Base-by-base conservation (phyloP, 2,113 vertebrate species). In the Heteronetta atricapilla region DNA sequence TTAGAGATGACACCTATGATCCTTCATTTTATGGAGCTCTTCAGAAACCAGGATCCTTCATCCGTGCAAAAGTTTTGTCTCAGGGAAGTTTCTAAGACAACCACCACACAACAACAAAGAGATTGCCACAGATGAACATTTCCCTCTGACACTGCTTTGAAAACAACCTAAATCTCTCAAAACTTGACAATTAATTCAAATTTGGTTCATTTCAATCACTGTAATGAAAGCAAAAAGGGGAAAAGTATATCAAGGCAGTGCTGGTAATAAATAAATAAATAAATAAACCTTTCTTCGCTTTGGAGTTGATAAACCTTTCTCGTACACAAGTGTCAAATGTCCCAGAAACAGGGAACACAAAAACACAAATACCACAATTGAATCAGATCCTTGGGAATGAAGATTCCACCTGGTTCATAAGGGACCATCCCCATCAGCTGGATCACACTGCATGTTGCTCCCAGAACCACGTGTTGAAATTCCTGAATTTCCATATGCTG, bases 111-210 rank as follows among this genome's bases (percentile, higher is more conserved):
- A 70, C 81, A 88, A 89, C 83, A 92, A 96, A 92, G 92, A 2
- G 46, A 63, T 48, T 94, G 78, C 91, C 86, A 90, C 36, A 73
- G 78, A 59, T 4, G 1, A 81, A 58, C 0, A 1, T 19, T 81
- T 80, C 84, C 48, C 50, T 87, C 82, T 33, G 74, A 94, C 89
- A 82, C 11, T 0, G 2, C 95, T 96, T 96, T 93, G 95, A 92
- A 95, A 94, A 50, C 7, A 1, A 82, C 90, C 89, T 68, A 85
- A 93, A 96, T 94, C 83, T 70, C 94, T 95, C 90, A 82, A 85
- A 91, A 77, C 52, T 4, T 83, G 81, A 94, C 44, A 85, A 95
- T 93, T 92, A 92, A 89, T 15, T 84, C 81, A 58, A 48, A 90
- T 91, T 92, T 89, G 62, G 80, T 69, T 92, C 15, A 48, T 76